phyloP scores from a whole-genome alignment of 1,140 invertebrate species.

The Drosophila ironensis region DNA sequence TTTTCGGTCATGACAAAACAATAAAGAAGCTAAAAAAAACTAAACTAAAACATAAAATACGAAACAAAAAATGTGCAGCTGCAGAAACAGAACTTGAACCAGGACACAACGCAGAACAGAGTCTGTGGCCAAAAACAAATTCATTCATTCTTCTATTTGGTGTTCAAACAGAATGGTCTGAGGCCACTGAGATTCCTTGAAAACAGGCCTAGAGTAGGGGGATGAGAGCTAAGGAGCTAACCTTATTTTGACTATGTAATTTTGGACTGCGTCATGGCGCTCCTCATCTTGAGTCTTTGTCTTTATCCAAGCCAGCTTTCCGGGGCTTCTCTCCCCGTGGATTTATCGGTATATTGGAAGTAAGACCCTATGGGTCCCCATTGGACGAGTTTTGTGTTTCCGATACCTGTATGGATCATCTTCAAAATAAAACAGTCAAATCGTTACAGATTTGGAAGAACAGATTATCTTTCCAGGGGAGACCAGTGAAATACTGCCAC shows the following conservation, averaged over 20 bases:
- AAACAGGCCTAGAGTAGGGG: conserved; percentile 24
- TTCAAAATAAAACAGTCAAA: conserved; percentile 74
- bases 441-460: conserved; percentile 59
- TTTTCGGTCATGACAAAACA: conserved; percentile 51
- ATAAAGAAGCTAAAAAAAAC: conserved; percentile 23
- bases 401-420: conserved; percentile 12
- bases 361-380: conserved; percentile 36
- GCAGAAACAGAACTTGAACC: conserved; percentile 44
- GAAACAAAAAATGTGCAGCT: conserved; percentile 49
- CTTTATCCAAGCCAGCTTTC: conserved; percentile 4
- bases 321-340: conserved; percentile 21
- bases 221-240: conserved; percentile 1
- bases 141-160: conserved; percentile 40
- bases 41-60: conserved; percentile 55
- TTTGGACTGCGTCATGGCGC: conserved; percentile 55
- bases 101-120: background rate
- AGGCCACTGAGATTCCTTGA: conserved; percentile 44
- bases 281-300: conserved; percentile 3
- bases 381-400: conserved; percentile 16
- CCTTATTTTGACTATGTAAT: conserved; percentile 72
- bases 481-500: no score
- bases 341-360: conserved; percentile 63
- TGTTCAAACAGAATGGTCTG: conserved; percentile 39
- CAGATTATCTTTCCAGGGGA: conserved; percentile 7
- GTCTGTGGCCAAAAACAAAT: conserved; percentile 6